phyloP scores from a whole-genome alignment of 2,888 invertebrate species.

The Eugnorisma glareosa region DNA sequence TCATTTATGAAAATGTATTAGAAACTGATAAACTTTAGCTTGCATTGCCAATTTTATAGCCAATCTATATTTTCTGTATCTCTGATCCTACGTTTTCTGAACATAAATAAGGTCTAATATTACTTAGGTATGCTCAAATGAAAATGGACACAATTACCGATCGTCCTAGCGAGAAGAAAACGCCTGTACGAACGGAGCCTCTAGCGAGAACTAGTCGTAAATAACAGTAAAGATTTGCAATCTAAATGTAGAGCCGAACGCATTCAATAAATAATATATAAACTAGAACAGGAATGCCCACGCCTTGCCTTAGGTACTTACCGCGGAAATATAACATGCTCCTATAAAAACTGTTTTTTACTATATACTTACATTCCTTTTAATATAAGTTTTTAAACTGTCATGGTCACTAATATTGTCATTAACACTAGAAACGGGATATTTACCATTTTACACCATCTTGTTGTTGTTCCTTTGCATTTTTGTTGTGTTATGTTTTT shows the following conservation, averaged over 20 bases:
- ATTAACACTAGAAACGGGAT: no score
- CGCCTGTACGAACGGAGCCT: conserved; percentile 28
- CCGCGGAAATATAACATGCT: conserved; percentile 58
- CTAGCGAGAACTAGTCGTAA: conserved; percentile 36
- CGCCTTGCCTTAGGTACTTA: conserved; percentile 44
- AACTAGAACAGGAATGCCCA: conserved; percentile 59
- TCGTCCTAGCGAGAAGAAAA: conserved; percentile 5
- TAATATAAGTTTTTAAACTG: no score
- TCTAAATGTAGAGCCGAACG: conserved; percentile 52
- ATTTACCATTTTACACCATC: no score
- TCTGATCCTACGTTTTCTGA: neutral
- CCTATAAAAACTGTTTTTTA: conserved; percentile 44
- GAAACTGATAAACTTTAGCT: no score
- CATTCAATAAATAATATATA: conserved; percentile 64
- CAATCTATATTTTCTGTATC: neutral
- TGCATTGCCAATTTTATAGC: neutral
- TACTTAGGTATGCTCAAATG: neutral
- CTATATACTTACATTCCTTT: conserved; percentile 28
- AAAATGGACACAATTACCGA: conserved; percentile 8
- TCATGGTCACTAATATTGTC: no score
- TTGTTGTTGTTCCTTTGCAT: no score
- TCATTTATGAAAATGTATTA: neutral
- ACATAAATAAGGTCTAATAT: neutral
- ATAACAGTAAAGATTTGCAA: conserved; percentile 62
- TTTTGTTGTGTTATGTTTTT: no score